A percentile compares a stretch with the other conserved stretches of the same genome.
These are phyloP conservation scores for Eidolon helvum DNA, from an alignment of 2,113 vertebrate genomes.

Conservation along the genomic window DNA sequence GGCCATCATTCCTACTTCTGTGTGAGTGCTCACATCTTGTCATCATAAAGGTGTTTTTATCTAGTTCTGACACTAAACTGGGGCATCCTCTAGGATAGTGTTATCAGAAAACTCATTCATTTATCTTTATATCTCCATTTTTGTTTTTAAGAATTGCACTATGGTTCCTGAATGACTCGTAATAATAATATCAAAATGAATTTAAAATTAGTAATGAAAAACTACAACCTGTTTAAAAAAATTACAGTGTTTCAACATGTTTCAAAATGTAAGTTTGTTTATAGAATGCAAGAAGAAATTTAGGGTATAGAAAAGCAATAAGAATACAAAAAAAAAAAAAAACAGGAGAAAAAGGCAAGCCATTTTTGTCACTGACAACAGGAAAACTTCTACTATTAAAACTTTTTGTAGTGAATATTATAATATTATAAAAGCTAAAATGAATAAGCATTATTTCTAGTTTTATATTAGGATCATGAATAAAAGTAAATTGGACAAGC, in stretches of 20 bases:
- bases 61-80: background rate
- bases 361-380: background rate
- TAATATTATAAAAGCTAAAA: background rate
- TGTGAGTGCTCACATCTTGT: background rate
- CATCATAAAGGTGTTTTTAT: background rate
- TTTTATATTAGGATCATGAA: slow-evolving; percentile 16
- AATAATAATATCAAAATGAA: background rate
- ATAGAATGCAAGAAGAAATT: background rate
- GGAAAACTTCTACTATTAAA: background rate
- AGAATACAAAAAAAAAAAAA: background rate
- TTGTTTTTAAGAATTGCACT: background rate
- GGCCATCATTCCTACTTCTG: background rate
- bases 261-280: background rate
- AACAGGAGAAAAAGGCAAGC: background rate
- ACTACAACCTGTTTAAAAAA: background rate
- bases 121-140: background rate
- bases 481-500: slow-evolving; percentile 26
- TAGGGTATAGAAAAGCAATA: background rate
- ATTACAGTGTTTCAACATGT: background rate
- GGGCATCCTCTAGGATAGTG: background rate
- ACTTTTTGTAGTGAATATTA: slow-evolving; percentile 8
- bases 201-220: slow-evolving; percentile 2
- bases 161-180: background rate
- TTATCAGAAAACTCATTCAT: background rate
- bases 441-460: slow-evolving; percentile 44